Percentiles rank a stretch among this genome's conserved stretches.
phyloP scores from a whole-genome alignment of 2,797 vertebrate species.

The Graptemys geographica region DNA sequence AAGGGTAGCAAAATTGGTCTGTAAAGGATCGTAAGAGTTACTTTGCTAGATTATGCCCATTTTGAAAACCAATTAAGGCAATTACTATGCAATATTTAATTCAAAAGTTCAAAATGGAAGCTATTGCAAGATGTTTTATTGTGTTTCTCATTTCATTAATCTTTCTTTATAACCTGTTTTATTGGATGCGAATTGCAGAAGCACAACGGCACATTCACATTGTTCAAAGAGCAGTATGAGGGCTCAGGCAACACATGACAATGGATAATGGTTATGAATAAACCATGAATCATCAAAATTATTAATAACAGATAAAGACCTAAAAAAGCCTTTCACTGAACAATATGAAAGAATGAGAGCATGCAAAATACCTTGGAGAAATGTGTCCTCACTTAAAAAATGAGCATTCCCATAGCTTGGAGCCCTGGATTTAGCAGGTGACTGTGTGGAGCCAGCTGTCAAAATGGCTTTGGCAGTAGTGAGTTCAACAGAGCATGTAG shows the following conservation, averaged over 20 bases:
- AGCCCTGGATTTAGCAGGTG: constrained; percentile 43
- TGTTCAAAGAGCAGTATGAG: constrained; percentile 53
- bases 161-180: constrained; percentile 42
- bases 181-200: constrained; percentile 51
- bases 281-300: constrained; percentile 71
- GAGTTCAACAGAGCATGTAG: not conserved
- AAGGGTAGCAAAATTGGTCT: not conserved
- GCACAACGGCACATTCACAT: not conserved
- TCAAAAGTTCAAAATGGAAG: constrained; percentile 46
- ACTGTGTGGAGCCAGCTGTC: constrained; percentile 62
- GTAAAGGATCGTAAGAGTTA: not conserved
- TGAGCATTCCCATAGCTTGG: not conserved
- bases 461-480: constrained; percentile 41
- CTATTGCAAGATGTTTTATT: constrained; percentile 19
- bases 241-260: constrained; percentile 67
- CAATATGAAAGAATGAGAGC: constrained; percentile 41
- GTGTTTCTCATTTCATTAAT: constrained; percentile 49
- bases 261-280: constrained; percentile 73
- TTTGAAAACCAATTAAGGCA: constrained; percentile 39
- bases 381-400: constrained; percentile 29
- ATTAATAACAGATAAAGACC: constrained; percentile 74
- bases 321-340: constrained; percentile 64
- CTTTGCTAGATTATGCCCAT: constrained; percentile 9
- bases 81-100: constrained; percentile 42
- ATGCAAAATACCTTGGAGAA: constrained; percentile 59